phyloP scores from a whole-genome alignment of 2,797 vertebrate species.

The Tangara arthus region DNA sequence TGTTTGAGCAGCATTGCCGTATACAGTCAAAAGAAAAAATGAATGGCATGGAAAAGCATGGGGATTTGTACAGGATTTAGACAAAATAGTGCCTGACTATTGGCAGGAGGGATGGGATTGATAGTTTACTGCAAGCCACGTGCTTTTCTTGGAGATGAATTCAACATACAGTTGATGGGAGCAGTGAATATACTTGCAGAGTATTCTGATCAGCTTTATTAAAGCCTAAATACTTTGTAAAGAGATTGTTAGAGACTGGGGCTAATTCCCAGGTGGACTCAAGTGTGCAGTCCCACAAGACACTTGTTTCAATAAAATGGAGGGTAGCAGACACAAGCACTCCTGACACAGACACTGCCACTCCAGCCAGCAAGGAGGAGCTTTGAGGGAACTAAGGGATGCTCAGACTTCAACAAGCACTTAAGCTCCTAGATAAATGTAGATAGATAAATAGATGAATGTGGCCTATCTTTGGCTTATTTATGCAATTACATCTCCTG shows the following conservation, averaged over 20 bases:
- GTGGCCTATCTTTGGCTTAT: neutral
- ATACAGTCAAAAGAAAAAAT: neutral
- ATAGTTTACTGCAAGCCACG: neutral
- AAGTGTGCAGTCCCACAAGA: fast-evolving
- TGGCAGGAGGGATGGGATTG: neutral
- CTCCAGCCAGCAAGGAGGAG: neutral
- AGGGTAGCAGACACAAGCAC: neutral
- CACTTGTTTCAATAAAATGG: neutral
- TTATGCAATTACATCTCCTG: neutral
- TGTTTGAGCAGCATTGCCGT: neutral
- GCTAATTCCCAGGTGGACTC: neutral
- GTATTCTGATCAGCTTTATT: neutral
- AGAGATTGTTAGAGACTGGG: neutral
- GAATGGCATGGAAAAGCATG: neutral
- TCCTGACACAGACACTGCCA: neutral
- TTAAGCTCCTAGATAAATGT: neutral
- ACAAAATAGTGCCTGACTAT: neutral
- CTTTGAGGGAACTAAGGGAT: neutral
- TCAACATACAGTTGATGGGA: neutral
- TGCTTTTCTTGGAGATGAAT: neutral
- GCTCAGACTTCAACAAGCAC: neutral
- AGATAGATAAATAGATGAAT: neutral
- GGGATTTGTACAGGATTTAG: neutral
- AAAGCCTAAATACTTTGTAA: neutral
- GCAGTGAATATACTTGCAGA: neutral